These are phyloP conservation scores for Toxotes jaculatrix DNA, from an alignment of 2,113 vertebrate genomes.

Conservation along the genomic window DNA sequence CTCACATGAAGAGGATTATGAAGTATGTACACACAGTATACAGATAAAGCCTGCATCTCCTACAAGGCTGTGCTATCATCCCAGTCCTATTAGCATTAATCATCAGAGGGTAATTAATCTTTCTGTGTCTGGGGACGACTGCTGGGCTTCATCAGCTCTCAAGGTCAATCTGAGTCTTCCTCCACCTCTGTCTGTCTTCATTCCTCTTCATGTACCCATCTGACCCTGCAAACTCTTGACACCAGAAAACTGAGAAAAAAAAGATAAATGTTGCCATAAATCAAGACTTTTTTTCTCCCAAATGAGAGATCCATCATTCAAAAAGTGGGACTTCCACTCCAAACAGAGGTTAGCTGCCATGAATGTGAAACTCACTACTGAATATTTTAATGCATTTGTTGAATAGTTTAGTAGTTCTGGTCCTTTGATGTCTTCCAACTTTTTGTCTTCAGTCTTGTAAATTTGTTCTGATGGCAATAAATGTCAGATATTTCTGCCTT, in stretches of 20 bases:
- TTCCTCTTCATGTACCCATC: slow-evolving; percentile 10
- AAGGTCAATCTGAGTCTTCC: slow-evolving; percentile 53
- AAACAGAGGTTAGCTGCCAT: not conserved
- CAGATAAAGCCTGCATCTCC: slow-evolving; percentile 16
- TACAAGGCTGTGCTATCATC: slow-evolving; percentile 12
- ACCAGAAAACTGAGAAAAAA: slow-evolving; percentile 10
- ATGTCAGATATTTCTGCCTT: not conserved
- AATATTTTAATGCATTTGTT: not conserved
- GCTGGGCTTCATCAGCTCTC: slow-evolving; percentile 46
- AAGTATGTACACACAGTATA: slow-evolving; percentile 2
- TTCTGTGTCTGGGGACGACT: slow-evolving; percentile 45
- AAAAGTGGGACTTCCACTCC: not conserved
- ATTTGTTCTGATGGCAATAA: not conserved
- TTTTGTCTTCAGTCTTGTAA: not conserved
- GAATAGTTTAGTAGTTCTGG: not conserved
- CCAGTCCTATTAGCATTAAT: slow-evolving; percentile 62
- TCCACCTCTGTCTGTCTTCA: slow-evolving; percentile 23
- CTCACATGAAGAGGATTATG: slow-evolving; percentile 27
- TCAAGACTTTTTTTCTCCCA: not conserved
- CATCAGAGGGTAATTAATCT: slow-evolving; percentile 58
- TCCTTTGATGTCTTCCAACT: not conserved
- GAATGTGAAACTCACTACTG: not conserved
- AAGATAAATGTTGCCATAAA: slow-evolving; percentile 18
- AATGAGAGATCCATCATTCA: not conserved
- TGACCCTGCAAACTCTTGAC: slow-evolving; percentile 24